Evolutionary conservation across 1,140 invertebrate species (phyloP), one percentile per base, ranked within the genome.

Genomic region (Tetragonula clypearis): DNA sequence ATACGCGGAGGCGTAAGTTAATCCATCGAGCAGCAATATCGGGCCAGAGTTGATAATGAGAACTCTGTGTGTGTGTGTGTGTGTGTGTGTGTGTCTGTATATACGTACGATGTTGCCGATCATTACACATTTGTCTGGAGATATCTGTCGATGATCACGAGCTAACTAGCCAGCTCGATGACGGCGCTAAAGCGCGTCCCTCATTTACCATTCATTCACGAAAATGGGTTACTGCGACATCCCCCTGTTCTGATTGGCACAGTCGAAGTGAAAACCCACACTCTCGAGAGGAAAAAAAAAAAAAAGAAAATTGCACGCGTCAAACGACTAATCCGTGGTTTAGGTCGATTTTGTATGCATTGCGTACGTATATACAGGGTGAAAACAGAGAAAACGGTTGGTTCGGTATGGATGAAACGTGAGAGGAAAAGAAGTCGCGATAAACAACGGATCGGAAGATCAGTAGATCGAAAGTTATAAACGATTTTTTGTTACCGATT

Each of bases 151-250:
- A 77, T 83, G 62, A 76, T 58, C 30, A n/a, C 30, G 19, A 12
- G 19, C 65, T 78, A 78, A 83, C 65, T 26, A 76, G 72, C 41
- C 21, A 62, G 19, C n/a, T 19, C 21, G 19, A 60, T 56, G 60
- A 21, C 75, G 75, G 14, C 5, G 15, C 80, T 76, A 74, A 74
- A 82, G 58, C 80, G 53, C n/a, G n/a, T 60, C 4, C 58, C 72
- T 86, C 88, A 66, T 86, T 88, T 88, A 23, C 84, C 68, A 89
- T 88, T 89, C 86, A 83, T 82, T 83, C 76, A 21, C 26, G 79
- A 91, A 92, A 92, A 82, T 89, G 79, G 91, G 87, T 92, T 90
- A 86, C 79, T 49, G 41, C 41, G 6, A 49, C 41, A 8, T 49
- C 41, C 41, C 41, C 6, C 41, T 49, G 0, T 49, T 49, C 41